Evolutionary conservation across 1,140 invertebrate species (phyloP).

Genomic region (Procambarus virginalis): DNA sequence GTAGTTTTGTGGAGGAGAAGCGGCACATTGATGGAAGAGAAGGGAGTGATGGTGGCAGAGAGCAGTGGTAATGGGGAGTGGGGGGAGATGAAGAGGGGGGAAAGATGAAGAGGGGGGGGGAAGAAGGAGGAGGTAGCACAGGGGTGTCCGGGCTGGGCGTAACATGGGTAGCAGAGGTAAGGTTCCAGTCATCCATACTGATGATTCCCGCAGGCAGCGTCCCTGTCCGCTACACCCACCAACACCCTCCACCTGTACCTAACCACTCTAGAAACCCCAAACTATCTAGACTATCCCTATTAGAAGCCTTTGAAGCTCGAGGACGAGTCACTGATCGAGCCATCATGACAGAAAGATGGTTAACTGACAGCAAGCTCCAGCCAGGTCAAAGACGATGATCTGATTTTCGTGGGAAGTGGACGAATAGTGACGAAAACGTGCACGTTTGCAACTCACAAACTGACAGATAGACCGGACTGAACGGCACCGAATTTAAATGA

Average conservation of each 20-base stretch:
- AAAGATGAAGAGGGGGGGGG: not conserved
- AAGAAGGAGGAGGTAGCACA: not conserved
- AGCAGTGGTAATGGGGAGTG: not conserved
- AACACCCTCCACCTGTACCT: not conserved
- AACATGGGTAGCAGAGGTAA: slow-evolving; percentile 41
- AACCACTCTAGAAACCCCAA: not conserved
- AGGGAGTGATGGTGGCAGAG: not conserved
- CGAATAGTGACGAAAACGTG: slow-evolving; percentile 23
- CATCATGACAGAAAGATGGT: not conserved
- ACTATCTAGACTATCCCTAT: not conserved
- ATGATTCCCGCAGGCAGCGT: slow-evolving; percentile 17
- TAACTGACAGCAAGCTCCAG: not conserved
- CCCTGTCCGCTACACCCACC: not conserved
- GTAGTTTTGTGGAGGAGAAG: not conserved
- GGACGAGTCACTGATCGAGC: not conserved
- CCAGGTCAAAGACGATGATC: not conserved
- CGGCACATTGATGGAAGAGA: not conserved
- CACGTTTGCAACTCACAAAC: slow-evolving; percentile 32
- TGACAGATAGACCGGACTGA: slow-evolving; percentile 45
- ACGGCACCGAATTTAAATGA: slow-evolving; percentile 49
- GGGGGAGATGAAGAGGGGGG: not conserved
- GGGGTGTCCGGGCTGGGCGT: slow-evolving; percentile 25
- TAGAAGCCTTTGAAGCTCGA: too few species aligned
- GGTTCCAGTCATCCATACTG: slow-evolving; percentile 39
- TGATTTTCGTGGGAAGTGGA: slow-evolving; percentile 20